Percentiles rank a stretch among this genome's conserved stretches.
These are phyloP conservation scores for Hypocryptadius cinnamomeus DNA, from an alignment of 2,113 vertebrate species.

Conservation along the genomic window DNA sequence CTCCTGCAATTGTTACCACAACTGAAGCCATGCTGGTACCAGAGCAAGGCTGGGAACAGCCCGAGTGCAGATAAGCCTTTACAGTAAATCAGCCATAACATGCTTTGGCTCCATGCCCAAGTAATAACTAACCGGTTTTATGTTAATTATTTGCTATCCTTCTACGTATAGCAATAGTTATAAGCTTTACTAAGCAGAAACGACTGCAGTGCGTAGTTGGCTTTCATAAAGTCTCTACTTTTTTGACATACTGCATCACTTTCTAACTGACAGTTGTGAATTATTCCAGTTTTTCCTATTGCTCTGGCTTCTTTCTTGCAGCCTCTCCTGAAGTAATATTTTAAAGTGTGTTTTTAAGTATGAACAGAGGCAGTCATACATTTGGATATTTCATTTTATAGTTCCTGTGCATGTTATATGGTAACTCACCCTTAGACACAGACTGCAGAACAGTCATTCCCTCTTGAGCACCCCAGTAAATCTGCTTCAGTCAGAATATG, in stretches of 20 bases:
- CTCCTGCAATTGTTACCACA: neutral
- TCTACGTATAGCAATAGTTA: neutral
- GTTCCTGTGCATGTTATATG: neutral
- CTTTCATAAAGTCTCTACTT: neutral
- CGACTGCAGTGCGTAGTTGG: neutral
- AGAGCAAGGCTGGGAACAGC: neutral
- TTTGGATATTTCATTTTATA: neutral
- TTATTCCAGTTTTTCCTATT: neutral
- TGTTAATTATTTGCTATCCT: slow-evolving; percentile 55
- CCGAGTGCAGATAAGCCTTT: neutral
- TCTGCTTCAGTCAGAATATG: neutral
- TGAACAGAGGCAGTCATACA: neutral
- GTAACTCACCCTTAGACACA: neutral
- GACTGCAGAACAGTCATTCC: neutral
- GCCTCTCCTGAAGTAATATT: neutral
- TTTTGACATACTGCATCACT: neutral
- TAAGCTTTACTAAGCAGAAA: neutral
- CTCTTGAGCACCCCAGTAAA: neutral
- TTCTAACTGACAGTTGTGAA: neutral
- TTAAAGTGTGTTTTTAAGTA: neutral
- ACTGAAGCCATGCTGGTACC: neutral
- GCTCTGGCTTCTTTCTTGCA: neutral
- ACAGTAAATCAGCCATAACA: neutral
- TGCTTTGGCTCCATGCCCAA: neutral
- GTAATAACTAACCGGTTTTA: slow-evolving; percentile 39